These are phyloP conservation scores for Orius insidiosus DNA, from an alignment of 1,140 invertebrate species.

Conservation along the genomic window DNA sequence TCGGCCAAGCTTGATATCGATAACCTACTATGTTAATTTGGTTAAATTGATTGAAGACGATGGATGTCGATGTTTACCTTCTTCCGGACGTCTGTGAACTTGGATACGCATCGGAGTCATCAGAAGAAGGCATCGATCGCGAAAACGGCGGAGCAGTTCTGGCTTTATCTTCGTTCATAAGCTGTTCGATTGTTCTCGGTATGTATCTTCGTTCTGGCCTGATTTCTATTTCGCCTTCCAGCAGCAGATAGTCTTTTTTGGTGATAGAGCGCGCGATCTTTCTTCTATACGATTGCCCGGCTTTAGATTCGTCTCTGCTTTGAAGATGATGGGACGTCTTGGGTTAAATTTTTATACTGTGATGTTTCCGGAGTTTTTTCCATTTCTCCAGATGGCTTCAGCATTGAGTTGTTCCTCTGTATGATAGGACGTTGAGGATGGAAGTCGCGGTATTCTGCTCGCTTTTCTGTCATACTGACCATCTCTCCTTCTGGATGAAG, in stretches of 20 bases:
- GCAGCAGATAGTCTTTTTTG: constrained; percentile 4
- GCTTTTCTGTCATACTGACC: constrained; percentile 10
- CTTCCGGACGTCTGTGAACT: too few species aligned
- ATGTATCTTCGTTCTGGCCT: not conserved
- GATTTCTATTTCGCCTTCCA: constrained; percentile 7
- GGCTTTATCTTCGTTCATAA: not conserved
- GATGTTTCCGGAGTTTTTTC: constrained; percentile 1
- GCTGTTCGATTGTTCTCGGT: not conserved
- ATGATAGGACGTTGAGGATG: constrained; percentile 3
- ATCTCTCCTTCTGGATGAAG: constrained; percentile 16
- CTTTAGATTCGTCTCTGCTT: not conserved
- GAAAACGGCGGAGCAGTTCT: not conserved
- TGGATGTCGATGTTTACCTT: too few species aligned
- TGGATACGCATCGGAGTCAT: too few species aligned
- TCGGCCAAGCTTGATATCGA: not conserved
- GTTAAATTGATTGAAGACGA: too few species aligned
- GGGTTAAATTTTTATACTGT: constrained; percentile 15
- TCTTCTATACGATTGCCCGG: constrained; percentile 3
- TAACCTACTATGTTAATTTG: constrained; percentile 4
- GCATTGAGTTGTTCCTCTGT: not conserved
- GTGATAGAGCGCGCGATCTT: not conserved
- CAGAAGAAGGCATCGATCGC: too few species aligned
- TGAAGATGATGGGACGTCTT: constrained; percentile 9
- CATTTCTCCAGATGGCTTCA: constrained; percentile 17
- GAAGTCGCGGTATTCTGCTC: constrained; percentile 15